A percentile compares a stretch with the other conserved stretches of the same genome.
Evolutionary conservation across 2,888 invertebrate genomes (phyloP).

Genomic region (Miltochrista miniata): DNA sequence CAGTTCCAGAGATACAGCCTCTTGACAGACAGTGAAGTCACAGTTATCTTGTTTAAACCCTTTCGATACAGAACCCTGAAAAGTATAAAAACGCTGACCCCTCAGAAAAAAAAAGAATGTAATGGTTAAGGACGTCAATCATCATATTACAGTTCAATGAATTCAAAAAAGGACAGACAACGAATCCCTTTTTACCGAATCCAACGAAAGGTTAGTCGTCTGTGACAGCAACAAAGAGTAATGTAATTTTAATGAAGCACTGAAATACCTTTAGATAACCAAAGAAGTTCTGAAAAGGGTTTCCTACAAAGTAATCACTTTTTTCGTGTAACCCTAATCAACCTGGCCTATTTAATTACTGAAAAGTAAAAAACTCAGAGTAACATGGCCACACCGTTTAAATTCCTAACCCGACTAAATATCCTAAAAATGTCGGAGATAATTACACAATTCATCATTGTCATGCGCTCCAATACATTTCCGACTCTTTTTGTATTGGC

Average conservation of each 20-base stretch:
- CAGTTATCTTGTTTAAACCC: too few relatives aligned
- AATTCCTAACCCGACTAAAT: constrained; percentile 37
- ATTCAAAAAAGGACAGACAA: constrained; percentile 14
- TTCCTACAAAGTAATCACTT: constrained; percentile 19
- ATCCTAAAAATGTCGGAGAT: constrained; percentile 50
- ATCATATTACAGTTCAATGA: constrained; percentile 11
- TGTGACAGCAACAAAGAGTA: constrained; percentile 14
- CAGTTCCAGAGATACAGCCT: too few relatives aligned
- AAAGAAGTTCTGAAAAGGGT: constrained; percentile 22
- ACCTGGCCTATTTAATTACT: constrained; percentile 36
- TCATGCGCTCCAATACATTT: constrained; percentile 39
- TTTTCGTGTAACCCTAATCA: constrained; percentile 38
- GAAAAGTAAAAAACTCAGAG: constrained; percentile 24
- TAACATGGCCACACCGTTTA: constrained; percentile 28
- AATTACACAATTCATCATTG: constrained; percentile 53
- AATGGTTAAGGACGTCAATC: constrained; percentile 7
- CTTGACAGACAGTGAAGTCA: too few relatives aligned
- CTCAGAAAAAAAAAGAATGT: not conserved
- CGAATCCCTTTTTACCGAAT: constrained; percentile 9
- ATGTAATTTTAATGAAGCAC: constrained; percentile 30
- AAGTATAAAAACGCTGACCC: not conserved
- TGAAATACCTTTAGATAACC: constrained; percentile 18
- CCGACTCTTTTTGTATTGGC: constrained; percentile 28
- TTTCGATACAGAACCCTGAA: too few relatives aligned
- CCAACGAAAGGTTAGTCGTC: constrained; percentile 9